These are phyloP conservation scores for Lymantria monacha DNA, from an alignment of 2,888 invertebrate species.

Conservation along the genomic window DNA sequence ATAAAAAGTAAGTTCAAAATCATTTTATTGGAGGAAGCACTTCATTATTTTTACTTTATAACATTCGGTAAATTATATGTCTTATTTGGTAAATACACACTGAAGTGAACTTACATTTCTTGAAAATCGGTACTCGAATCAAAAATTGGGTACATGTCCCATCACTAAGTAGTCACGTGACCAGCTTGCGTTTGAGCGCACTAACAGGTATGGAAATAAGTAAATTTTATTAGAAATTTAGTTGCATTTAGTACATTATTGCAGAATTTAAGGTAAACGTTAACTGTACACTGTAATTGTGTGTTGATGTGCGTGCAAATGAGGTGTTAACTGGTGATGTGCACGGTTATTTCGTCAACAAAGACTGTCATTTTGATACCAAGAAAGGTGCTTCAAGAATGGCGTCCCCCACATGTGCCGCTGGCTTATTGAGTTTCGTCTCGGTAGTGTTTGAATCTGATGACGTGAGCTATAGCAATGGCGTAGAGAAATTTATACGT, in stretches of 20 bases:
- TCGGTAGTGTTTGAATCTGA: conserved; percentile 61
- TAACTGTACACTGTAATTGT: conserved; percentile 40
- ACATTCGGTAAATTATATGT: too few species aligned
- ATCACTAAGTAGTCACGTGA: conserved; percentile 84
- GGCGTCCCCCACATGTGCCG: conserved; percentile 89
- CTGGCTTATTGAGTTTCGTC: conserved; percentile 69
- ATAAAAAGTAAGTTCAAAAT: too few species aligned
- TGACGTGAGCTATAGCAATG: conserved; percentile 64
- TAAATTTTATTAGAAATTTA: conserved; percentile 73
- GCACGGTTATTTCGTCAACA: conserved; percentile 69
- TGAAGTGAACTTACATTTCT: too few species aligned
- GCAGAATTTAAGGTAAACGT: conserved; percentile 68
- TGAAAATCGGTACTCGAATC: too few species aligned
- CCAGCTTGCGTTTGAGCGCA: conserved; percentile 87
- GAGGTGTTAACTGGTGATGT: conserved; percentile 63
- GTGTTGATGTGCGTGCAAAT: conserved; percentile 61
- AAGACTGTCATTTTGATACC: conserved; percentile 84
- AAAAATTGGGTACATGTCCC: conserved; percentile 13
- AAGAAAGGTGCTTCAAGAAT: conserved; percentile 86
- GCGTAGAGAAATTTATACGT: conserved; percentile 52
- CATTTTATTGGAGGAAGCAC: too few species aligned
- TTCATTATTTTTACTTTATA: too few species aligned
- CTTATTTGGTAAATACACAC: too few species aligned
- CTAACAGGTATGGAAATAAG: conserved; percentile 85
- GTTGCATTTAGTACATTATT: conserved; percentile 59